Evolutionary conservation across 2,113 vertebrate genomes (phyloP).

Genomic region (Brachionichthys hirsutus): DNA sequence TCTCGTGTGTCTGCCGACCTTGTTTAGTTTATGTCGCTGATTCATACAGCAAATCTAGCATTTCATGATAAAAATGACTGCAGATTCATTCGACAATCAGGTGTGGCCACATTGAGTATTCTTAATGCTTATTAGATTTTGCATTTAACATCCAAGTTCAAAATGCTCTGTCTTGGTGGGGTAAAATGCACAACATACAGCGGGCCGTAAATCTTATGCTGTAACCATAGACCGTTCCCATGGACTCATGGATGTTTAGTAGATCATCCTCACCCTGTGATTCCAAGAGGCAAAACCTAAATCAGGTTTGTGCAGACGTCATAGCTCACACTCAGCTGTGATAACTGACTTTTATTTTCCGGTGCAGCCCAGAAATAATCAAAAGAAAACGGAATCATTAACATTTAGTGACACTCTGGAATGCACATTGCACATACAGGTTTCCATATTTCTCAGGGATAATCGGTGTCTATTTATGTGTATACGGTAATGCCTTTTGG

Average conservation of each 20-base stretch:
- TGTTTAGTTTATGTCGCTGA: slow-evolving; percentile 6
- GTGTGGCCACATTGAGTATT: slow-evolving; percentile 51
- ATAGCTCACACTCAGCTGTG: neutral
- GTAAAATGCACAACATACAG: slow-evolving; percentile 25
- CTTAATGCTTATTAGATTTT: slow-evolving; percentile 21
- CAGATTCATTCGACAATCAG: slow-evolving; percentile 38
- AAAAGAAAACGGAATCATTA: neutral
- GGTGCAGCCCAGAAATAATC: neutral
- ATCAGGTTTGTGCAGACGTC: neutral
- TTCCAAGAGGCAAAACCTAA: slow-evolving; percentile 37
- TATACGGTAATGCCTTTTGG: neutral
- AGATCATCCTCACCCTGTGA: slow-evolving; percentile 31
- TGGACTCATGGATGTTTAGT: slow-evolving; percentile 21
- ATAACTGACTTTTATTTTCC: neutral
- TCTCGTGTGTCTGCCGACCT: neutral
- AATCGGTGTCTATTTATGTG: no score
- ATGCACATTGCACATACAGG: no score
- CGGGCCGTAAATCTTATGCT: slow-evolving; percentile 19
- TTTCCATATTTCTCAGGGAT: neutral
- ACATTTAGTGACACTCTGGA: neutral
- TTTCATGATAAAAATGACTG: slow-evolving; percentile 26
- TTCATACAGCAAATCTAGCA: slow-evolving; percentile 22
- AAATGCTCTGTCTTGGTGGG: slow-evolving; percentile 34
- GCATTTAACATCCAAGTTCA: slow-evolving; percentile 41
- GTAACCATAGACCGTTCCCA: slow-evolving; percentile 25